Evolutionary conservation across 1,140 invertebrate genomes (phyloP).

Genomic region (Cylas formicarius): DNA sequence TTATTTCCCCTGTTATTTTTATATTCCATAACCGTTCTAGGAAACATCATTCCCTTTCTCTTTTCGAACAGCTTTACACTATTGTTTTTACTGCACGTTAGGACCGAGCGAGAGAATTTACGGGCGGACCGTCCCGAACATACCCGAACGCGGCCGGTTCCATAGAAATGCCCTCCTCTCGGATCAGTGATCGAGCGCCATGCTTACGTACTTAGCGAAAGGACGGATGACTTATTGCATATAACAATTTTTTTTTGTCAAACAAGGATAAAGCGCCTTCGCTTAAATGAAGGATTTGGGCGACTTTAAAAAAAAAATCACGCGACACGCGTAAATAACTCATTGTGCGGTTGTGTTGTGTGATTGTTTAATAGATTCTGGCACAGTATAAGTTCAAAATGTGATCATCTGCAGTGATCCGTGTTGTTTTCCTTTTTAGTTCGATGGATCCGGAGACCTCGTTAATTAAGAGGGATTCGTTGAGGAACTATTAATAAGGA

Average conservation of each 20-base stretch:
- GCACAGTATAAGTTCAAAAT: no score
- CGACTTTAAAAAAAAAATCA: slow-evolving; percentile 6
- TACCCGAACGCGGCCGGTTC: slow-evolving; percentile 17
- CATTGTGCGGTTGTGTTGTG: background rate
- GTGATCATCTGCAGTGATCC: no score
- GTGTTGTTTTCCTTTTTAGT: no score
- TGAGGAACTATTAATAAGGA: no score
- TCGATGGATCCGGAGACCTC: no score
- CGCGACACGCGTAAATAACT: no score
- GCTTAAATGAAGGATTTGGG: background rate
- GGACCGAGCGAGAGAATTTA: slow-evolving; percentile 15
- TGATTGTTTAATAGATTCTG: no score
- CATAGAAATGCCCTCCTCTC: slow-evolving; percentile 19
- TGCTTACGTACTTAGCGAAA: slow-evolving; percentile 13
- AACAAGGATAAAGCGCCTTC: background rate
- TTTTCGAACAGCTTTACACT: slow-evolving; percentile 12
- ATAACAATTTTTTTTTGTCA: slow-evolving; percentile 1
- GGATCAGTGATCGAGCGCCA: slow-evolving; percentile 20
- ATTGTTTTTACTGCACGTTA: slow-evolving; percentile 17
- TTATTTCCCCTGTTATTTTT: background rate
- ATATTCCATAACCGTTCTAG: slow-evolving; percentile 2
- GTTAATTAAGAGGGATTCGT: no score
- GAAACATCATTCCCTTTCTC: slow-evolving; percentile 10
- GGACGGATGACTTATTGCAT: slow-evolving; percentile 1
- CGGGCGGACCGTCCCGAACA: slow-evolving; percentile 18